phyloP scores from a whole-genome alignment of 2,797 vertebrate genomes.

The Sebastes aleutianus region DNA sequence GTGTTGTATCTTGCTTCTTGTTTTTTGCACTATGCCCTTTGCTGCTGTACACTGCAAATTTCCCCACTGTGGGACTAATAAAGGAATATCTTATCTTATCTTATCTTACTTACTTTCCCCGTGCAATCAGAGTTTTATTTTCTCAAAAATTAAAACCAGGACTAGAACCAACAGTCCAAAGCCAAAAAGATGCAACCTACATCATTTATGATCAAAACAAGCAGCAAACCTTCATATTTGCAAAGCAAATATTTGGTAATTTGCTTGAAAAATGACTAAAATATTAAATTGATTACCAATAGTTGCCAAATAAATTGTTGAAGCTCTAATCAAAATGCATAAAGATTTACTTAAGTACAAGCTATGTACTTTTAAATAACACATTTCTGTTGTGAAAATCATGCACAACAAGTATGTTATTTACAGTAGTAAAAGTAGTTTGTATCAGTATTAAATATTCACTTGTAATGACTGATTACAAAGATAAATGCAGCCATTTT shows the following conservation, averaged over 20 bases:
- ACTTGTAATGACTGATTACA: not conserved
- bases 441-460: not conserved
- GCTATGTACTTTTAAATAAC: not conserved
- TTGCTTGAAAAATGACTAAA: not conserved
- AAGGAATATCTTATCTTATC: too few species aligned
- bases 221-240: not conserved
- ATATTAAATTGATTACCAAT: not conserved
- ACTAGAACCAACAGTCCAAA: not conserved
- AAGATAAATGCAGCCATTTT: not conserved
- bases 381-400: not conserved
- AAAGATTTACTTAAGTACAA: not conserved
- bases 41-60: too few species aligned
- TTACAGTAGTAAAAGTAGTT: not conserved
- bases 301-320: not conserved
- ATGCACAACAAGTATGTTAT: not conserved
- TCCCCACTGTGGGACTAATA: too few species aligned
- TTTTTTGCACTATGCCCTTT: too few species aligned
- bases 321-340: not conserved
- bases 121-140: not conserved
- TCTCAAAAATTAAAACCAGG: not conserved
- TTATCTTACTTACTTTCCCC: not conserved
- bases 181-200: too few species aligned
- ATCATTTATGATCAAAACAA: not conserved
- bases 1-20: too few species aligned
- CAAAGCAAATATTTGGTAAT: not conserved